Conservation (phyloP, 2,797 vertebrate species). For the Neosalanx taihuensis region DNA sequence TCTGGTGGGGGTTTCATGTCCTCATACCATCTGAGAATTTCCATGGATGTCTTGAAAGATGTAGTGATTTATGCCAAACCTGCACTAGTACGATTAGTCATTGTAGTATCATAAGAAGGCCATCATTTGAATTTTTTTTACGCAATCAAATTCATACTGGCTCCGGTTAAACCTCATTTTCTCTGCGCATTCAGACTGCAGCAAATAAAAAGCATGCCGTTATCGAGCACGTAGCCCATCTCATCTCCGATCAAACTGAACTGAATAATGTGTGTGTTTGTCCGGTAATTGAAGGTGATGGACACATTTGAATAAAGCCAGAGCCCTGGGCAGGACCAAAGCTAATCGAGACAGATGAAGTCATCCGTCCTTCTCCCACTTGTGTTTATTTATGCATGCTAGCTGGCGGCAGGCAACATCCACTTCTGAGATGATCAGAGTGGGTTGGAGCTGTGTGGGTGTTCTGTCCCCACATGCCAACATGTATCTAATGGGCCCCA, state of each 20-base stretch:
- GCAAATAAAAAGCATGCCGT: slow-evolving; percentile 2
- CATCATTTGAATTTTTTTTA: not conserved
- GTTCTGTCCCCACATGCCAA: not conserved
- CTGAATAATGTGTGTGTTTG: slow-evolving; percentile 54
- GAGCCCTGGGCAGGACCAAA: slow-evolving; percentile 63
- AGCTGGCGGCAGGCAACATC: slow-evolving; percentile 54
- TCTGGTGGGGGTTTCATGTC: slow-evolving; percentile 40
- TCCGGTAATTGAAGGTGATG: slow-evolving; percentile 77
- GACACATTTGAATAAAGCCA: slow-evolving; percentile 71
- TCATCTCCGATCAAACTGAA: slow-evolving; percentile 28
- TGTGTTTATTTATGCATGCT: slow-evolving; percentile 69
- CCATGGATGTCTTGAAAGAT: slow-evolving; percentile 31
- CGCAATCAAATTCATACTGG: not conserved
- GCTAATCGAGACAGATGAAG: slow-evolving; percentile 71
- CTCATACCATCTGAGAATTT: slow-evolving; percentile 1
- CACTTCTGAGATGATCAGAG: slow-evolving; percentile 42
- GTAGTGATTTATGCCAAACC: not conserved
- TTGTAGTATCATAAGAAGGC: not conserved
- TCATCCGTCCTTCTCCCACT: slow-evolving; percentile 67
- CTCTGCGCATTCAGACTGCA: slow-evolving; percentile 38
- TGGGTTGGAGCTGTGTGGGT: not conserved
- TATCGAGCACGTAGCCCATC: slow-evolving; percentile 25
- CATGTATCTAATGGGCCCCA: too few relatives aligned
- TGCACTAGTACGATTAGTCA: not conserved
- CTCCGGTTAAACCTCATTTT: not conserved